Percentiles rank a stretch among this genome's conserved stretches.
Conservation (phyloP, 2,113 vertebrate species). For the Felis chaus region DNA sequence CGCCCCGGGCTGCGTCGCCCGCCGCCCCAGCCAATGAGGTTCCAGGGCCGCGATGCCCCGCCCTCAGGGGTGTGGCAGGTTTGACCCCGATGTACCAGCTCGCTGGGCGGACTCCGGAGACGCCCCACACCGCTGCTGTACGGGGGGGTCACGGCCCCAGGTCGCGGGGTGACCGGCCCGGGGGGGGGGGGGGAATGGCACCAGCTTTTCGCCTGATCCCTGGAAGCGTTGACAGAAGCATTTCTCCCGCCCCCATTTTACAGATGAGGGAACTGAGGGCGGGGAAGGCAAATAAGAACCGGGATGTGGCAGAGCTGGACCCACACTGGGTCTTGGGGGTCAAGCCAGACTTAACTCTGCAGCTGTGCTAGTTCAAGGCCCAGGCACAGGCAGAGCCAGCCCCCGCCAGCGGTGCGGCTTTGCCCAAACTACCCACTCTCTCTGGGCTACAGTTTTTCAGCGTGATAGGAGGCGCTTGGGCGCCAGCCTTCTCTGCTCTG, state of each 20-base stretch:
- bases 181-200: rapidly evolving
- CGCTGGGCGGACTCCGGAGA: rapidly evolving
- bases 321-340: not conserved
- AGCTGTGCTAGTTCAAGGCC: not conserved
- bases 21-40: not conserved
- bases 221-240: rapidly evolving
- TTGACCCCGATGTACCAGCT: rapidly evolving
- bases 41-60: rapidly evolving
- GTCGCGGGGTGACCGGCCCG: rapidly evolving
- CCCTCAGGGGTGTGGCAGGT: not conserved
- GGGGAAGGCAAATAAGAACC: too few species aligned
- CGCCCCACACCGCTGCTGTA: not conserved
- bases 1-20: not conserved
- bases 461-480: not conserved
- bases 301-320: not conserved
- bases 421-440: rapidly evolving
- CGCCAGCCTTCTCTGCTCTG: not conserved
- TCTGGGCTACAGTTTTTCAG: not conserved
- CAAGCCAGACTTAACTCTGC: not conserved
- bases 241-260: not conserved
- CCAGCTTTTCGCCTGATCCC: too few species aligned
- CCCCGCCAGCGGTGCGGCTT: rapidly evolving
- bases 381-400: not conserved
- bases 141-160: rapidly evolving
- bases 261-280: not conserved